Evolutionary conservation across 2,888 invertebrate species (phyloP), one percentile per base, ranked within the genome.

Genomic region (Hesperia comma): DNA sequence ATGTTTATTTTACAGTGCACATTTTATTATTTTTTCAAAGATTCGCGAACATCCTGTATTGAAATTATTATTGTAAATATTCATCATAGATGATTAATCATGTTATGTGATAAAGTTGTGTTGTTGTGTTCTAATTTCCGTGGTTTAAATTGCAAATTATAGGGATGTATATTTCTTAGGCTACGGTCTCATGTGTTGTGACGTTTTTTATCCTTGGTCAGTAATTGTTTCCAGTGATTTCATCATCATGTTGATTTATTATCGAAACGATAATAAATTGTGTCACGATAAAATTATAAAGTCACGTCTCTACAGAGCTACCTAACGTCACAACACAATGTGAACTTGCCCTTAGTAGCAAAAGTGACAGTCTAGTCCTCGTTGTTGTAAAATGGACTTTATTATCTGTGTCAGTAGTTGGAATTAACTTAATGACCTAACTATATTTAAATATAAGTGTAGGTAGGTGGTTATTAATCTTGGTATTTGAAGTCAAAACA

Each of bases 41-140:
- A 5, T 54, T 54, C 12, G 26, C 17, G 33, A 41, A 60, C 43
- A 43, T 1, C 57, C 58, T 60, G 58, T 66, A 54, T 54, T 32
- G 4, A 60, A 49, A 57, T 49, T n/a, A 58, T 58, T 66, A 75
- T 75, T 89, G 86, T 89, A 90, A 82, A 87, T 88, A 88, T 81
- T 87, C 87, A 88, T 90, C 88, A 78, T 84, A 84, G 88, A 89
- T 89, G 88, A 88, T 79, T 75, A 74, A 79, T 79, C 80, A 79
- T 72, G 73, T 80, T 58, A 64, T 88, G 88, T 89, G 88, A 89
- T 88, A 89, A 81, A 74, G 77, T 79, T 69, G 71, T 73, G 79
- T 85, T 83, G 77, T 84, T 81, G 76, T 81, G 78, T 80, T 77
- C 74, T 81, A 84, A 76, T 79, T 63, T 51, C 51, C 76, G 58